Evolutionary conservation across 2,888 invertebrate genomes (phyloP).

Genomic region (Hyles lineata): DNA sequence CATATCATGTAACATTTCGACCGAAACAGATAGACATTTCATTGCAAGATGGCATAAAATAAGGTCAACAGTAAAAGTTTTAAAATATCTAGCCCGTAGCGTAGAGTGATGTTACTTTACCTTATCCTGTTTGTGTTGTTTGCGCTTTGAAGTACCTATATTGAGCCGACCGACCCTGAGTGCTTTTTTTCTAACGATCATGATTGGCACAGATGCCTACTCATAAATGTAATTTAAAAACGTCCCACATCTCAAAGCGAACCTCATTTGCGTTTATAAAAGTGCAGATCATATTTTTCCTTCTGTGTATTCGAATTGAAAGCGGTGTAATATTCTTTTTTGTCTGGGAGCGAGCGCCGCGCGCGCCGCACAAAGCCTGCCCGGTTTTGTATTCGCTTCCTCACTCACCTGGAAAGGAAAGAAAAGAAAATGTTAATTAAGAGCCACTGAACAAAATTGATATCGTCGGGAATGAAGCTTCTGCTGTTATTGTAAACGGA

Average conservation of each 20-base stretch:
- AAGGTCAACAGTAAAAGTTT: neutral
- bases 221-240: slow-evolving; percentile 72
- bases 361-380: slow-evolving; percentile 71
- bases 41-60: neutral
- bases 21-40: too few relatives aligned
- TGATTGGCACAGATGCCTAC: slow-evolving; percentile 33
- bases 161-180: neutral
- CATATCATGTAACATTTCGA: neutral
- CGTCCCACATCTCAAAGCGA: slow-evolving; percentile 73
- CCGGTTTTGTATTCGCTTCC: slow-evolving; percentile 74
- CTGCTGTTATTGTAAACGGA: slow-evolving; percentile 75
- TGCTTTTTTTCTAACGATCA: slow-evolving; percentile 1
- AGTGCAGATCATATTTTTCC: slow-evolving; percentile 81
- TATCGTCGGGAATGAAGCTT: slow-evolving; percentile 74
- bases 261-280: slow-evolving; percentile 81
- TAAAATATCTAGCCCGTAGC: neutral
- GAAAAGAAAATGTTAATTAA: slow-evolving; percentile 85
- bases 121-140: neutral
- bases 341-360: slow-evolving; percentile 64
- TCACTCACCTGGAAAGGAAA: slow-evolving; percentile 84
- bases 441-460: slow-evolving; percentile 81
- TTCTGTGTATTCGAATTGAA: slow-evolving; percentile 78
- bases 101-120: slow-evolving; percentile 6
- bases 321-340: slow-evolving; percentile 81
- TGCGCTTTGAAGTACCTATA: neutral